Base-by-base conservation (phyloP, 2,113 vertebrate genomes). In the Ameiurus melas region DNA sequence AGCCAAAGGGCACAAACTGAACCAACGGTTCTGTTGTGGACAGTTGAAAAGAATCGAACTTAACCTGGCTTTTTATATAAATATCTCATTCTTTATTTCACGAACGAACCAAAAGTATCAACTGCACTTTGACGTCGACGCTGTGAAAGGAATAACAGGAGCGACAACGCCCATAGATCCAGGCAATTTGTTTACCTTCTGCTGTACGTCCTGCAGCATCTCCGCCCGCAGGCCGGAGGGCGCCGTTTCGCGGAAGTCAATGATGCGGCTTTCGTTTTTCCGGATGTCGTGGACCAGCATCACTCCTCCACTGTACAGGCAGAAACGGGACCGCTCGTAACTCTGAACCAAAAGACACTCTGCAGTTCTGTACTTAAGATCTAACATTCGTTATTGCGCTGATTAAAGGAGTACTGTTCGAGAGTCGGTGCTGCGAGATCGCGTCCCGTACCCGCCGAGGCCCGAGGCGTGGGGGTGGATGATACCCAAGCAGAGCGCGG, bases 221-320 rank as follows among this genome's bases (percentile, higher is more conserved):
- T 94, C 92, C 86, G 97, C 96, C 27, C 91, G 93, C 91, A 99
- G 93, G 71, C 94, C 95, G 84, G 95, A 95, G 4, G 98, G 98
- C 33, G 98, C 97, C 0, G 97, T 97, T 94, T 99, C 98, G 58
- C 97, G 96, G 94, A 99, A 99, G 93, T 99, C 97, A 25, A 99
- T 97, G 82, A 97, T 93, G 87, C 95, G 95, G 87, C 97, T 99
- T 92, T 96, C 93, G 85, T 99, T 99, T 89, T 97, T 95, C 22
- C 97, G 96, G 91, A 99, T 99, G 92, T 99, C 94, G 0, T 99
- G 98, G 83, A 99, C 94, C 92, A 99, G 94, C 97, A 99, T 99
- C 85, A 99, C 98, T 0, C 98, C 98, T 0, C 98, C 98, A 1
- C 98, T 99, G 95, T 39, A 84, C 30, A 82, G 81, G 19, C 39